phyloP scores from a whole-genome alignment of 1,140 invertebrate species.

The Platorchestia sp. region DNA sequence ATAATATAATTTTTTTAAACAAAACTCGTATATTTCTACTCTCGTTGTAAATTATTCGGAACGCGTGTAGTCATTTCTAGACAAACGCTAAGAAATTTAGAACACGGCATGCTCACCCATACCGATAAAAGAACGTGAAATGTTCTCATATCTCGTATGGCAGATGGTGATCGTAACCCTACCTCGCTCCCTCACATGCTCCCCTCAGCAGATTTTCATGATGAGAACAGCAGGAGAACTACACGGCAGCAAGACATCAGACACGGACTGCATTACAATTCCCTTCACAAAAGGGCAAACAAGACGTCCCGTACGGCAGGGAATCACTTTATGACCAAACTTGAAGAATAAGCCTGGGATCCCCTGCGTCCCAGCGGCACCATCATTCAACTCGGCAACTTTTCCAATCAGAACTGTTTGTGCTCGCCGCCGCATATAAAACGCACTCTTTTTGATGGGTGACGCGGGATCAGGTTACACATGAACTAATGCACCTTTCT shows the following conservation, averaged over 20 bases:
- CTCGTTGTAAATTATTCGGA: too few species aligned
- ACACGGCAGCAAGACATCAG: not conserved
- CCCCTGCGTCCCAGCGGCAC: constrained; percentile 11
- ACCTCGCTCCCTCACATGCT: not conserved
- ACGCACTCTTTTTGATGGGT: constrained; percentile 10
- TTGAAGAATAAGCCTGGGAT: constrained; percentile 48
- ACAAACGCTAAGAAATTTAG: too few species aligned
- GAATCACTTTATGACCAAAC: constrained; percentile 55
- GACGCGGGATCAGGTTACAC: not conserved
- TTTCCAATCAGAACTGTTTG: constrained; percentile 53
- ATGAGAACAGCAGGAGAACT: not conserved
- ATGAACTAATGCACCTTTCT: constrained; percentile 8
- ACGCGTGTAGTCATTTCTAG: too few species aligned
- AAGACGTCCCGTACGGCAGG: constrained; percentile 36
- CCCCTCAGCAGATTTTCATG: not conserved
- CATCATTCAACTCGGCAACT: constrained; percentile 26
- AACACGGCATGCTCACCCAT: too few species aligned
- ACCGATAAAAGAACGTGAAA: not conserved
- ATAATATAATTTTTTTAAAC: too few species aligned
- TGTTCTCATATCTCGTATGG: not conserved
- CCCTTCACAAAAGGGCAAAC: constrained; percentile 27
- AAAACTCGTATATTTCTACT: too few species aligned
- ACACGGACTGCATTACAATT: constrained; percentile 19
- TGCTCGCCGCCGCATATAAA: constrained; percentile 39
- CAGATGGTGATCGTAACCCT: not conserved